Evolutionary conservation across 2,797 vertebrate species (phyloP).

Genomic region (Cercopithecus diana): DNA sequence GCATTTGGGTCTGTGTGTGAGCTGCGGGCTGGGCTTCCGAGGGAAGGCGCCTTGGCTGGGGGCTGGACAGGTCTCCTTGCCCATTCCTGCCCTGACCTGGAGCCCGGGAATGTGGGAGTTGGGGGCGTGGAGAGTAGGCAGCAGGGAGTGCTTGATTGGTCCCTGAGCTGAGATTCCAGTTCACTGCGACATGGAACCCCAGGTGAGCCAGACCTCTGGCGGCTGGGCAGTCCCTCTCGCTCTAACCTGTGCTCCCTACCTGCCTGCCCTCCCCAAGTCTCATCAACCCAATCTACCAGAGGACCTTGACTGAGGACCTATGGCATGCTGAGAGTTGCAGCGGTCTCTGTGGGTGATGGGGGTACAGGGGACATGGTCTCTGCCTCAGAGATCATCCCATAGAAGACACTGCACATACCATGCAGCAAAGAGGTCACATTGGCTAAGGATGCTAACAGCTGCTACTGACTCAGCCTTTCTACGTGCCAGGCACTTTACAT

Average conservation of each 20-base stretch:
- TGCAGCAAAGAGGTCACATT: accelerated
- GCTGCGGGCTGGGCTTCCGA: accelerated
- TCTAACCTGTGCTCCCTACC: neutral
- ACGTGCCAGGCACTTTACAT: accelerated
- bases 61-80: neutral
- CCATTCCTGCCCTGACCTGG: neutral
- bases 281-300: neutral
- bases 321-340: neutral
- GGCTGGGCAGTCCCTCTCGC: accelerated
- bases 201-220: too few species aligned
- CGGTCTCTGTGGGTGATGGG: neutral
- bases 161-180: neutral
- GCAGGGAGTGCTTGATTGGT: neutral
- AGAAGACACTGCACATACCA: neutral
- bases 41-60: too few species aligned
- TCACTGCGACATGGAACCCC: neutral
- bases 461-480: neutral
- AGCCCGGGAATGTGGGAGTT: neutral
- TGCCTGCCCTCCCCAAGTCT: neutral
- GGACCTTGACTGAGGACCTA: neutral
- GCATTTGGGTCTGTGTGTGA: neutral
- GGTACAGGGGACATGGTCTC: neutral
- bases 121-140: neutral
- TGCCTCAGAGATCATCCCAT: neutral
- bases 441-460: neutral